Evolutionary conservation across 2,797 vertebrate genomes (phyloP).

Genomic region (Allochrocebus solatus): DNA sequence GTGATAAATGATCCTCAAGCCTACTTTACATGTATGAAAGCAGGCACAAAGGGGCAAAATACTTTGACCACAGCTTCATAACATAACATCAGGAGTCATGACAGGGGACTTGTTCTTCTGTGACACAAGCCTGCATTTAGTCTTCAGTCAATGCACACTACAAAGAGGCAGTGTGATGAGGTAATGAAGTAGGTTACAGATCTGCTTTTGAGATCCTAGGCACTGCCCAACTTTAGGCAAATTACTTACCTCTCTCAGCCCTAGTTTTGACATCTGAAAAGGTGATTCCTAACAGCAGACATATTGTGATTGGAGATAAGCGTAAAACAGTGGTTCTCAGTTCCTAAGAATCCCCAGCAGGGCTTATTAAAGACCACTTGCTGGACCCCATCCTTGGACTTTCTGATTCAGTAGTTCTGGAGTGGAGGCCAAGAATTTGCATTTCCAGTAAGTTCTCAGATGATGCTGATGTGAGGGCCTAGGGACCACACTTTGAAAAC

Average conservation of each 20-base stretch:
- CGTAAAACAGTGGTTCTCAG: not conserved
- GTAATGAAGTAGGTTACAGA: not conserved
- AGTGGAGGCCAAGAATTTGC: not conserved
- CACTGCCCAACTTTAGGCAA: not conserved
- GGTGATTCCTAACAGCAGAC: not conserved
- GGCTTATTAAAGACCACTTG: not conserved
- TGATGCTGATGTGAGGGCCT: not conserved
- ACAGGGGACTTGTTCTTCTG: not conserved
- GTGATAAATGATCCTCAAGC: not conserved
- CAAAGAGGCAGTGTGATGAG: not conserved
- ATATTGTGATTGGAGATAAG: not conserved
- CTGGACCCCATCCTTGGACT: not conserved
- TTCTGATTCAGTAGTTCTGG: not conserved
- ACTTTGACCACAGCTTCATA: not conserved
- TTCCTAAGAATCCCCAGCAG: not conserved
- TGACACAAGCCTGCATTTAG: not conserved
- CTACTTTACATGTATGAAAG: not conserved
- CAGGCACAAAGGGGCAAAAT: not conserved
- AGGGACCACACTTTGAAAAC: not conserved
- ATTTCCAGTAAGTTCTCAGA: not conserved
- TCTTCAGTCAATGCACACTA: not conserved
- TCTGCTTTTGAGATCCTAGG: not conserved
- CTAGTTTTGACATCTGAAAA: slow-evolving; percentile 7
- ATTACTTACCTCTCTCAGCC: not conserved
- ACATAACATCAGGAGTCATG: not conserved